Evolutionary conservation across 2,113 vertebrate genomes (phyloP).

Genomic region (Rutilus rutilus): DNA sequence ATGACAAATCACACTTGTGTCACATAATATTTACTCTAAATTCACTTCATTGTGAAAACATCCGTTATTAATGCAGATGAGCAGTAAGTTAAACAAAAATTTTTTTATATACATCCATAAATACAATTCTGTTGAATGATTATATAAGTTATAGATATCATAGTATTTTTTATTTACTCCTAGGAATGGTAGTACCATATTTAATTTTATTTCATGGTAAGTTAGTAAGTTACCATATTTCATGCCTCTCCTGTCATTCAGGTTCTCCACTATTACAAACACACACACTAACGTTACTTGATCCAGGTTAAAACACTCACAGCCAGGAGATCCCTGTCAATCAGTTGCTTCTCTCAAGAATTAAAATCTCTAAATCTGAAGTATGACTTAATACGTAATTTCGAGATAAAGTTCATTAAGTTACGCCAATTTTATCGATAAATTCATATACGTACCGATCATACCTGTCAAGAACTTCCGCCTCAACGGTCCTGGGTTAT

Average conservation of each 20-base stretch:
- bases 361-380: not conserved
- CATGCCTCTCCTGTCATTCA: not conserved
- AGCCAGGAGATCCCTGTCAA: not conserved
- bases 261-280: not conserved
- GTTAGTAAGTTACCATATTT: not conserved
- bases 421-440: not conserved
- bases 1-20: not conserved
- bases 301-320: not conserved
- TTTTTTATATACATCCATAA: not conserved
- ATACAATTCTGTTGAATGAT: not conserved
- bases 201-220: too few species aligned
- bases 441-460: conserved; percentile 6
- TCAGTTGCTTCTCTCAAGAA: not conserved
- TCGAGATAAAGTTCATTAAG: not conserved
- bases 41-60: not conserved
- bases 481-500: not conserved
- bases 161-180: not conserved
- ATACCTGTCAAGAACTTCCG: conserved; percentile 23
- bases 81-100: not conserved
- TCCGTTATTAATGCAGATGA: not conserved
- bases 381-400: not conserved
- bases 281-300: not conserved
- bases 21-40: not conserved
- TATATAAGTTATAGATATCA: not conserved
- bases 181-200: not conserved